Base-by-base conservation (phyloP, 92 coral and sea anemone genomes). In the Virgularia gustaviana region DNA sequence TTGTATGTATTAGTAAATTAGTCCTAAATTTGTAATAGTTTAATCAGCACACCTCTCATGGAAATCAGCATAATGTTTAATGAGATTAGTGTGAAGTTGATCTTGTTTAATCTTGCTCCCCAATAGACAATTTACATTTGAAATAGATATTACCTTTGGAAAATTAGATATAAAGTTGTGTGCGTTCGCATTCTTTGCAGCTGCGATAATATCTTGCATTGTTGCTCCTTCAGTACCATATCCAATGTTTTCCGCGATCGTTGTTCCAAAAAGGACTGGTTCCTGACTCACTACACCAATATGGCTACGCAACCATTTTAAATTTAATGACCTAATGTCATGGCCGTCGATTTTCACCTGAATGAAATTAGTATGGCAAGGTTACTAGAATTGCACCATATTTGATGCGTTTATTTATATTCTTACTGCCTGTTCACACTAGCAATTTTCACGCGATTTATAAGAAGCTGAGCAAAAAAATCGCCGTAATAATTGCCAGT, bases 251-350 rank as follows among this genome's bases (percentile, higher is more conserved):
- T 80, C 85, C 12, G 85, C 85, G 35, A 80, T 80, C n/a, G 85
- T 80, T 18, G 85, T 80, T 19, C 79, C 85, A 64, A 80, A 80
- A 41, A 80, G 42, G 8, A 80, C 59, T 9, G 85, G 85, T 56
- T 80, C 85, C 41, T 80, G 85, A 38, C 85, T 80, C 9, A 80
- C 85, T 32, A 80, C 78, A 13, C 85, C 85, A 43, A 73, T 73
- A 63, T 73, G 80, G 13, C 78, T 54, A 13, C 85, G 85, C 30
- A 80, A 56, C 85, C 85, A 80, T 42, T 71, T 71, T 32, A 80
- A 73, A 39, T 80, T 80, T 13, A 80, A 60, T 0, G 85, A 53
- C 24, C 30, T 70, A 42, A 80, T 64, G 34, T 80, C 85, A 36
- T 66, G 24, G 8, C 85, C 80, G 65, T 75, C 85, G 32, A 80